phyloP scores from a whole-genome alignment of 2,797 vertebrate species.

The Pteropus rufus region DNA sequence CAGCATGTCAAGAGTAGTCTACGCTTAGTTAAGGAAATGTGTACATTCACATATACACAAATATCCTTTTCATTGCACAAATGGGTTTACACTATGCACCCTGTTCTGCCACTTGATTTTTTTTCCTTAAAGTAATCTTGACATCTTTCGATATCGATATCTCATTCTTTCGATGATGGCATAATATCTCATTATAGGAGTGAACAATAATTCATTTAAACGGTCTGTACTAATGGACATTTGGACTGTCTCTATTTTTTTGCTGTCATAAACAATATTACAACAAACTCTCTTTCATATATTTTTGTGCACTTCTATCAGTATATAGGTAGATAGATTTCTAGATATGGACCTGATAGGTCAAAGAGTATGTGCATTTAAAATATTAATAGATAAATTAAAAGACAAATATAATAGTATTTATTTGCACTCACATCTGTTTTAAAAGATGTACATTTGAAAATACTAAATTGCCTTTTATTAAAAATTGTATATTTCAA shows the following conservation, averaged over 20 bases:
- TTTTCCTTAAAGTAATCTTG: not conserved
- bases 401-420: not conserved
- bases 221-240: not conserved
- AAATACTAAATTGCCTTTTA: not conserved
- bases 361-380: not conserved
- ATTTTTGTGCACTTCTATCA: not conserved
- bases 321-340: not conserved
- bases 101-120: not conserved
- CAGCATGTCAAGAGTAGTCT: not conserved
- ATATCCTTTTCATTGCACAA: not conserved
- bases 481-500: not conserved
- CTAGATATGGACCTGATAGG: not conserved
- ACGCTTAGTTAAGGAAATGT: not conserved
- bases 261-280: not conserved
- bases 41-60: not conserved
- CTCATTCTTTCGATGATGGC: not conserved
- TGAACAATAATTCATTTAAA: not conserved
- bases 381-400: conserved; percentile 15
- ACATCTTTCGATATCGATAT: not conserved
- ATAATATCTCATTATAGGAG: not conserved
- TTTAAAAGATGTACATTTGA: conserved; percentile 22
- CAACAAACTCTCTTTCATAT: not conserved
- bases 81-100: not conserved
- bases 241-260: not conserved
- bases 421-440: not conserved